These are phyloP conservation scores for Oceanodroma tethys DNA, from an alignment of 2,113 vertebrate species.

Conservation along the genomic window DNA sequence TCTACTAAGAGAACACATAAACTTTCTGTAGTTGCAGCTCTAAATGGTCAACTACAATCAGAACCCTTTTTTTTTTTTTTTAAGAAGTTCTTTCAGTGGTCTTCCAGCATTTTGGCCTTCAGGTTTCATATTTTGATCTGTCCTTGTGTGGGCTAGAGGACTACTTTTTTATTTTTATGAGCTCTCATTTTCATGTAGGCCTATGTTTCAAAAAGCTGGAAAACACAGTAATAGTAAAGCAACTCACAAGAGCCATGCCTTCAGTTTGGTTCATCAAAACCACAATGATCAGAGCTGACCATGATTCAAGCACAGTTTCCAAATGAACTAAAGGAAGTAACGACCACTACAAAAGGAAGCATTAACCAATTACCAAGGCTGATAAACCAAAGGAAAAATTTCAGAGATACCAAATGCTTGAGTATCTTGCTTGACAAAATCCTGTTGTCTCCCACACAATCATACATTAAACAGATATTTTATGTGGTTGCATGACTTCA, in stretches of 20 bases:
- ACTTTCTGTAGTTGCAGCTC: background rate
- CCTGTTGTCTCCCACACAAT: background rate
- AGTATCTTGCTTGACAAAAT: too few relatives aligned
- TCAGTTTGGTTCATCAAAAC: background rate
- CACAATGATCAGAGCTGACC: background rate
- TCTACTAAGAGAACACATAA: background rate
- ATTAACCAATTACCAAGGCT: background rate
- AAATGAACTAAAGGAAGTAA: background rate
- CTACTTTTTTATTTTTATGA: background rate
- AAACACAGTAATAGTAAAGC: background rate
- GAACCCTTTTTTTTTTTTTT: background rate
- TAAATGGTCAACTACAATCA: background rate
- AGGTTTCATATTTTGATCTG: background rate
- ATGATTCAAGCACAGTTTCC: background rate
- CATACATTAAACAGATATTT: background rate
- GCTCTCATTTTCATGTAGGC: background rate
- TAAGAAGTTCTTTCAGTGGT: background rate
- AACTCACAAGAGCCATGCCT: background rate
- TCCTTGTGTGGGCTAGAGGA: background rate
- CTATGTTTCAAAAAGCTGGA: background rate
- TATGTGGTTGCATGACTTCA: background rate
- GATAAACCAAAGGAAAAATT: background rate
- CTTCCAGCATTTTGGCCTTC: background rate
- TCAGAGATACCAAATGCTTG: background rate
- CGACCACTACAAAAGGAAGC: background rate